Evolutionary conservation across 2,888 invertebrate genomes (phyloP), one percentile per base, ranked within the genome.

Genomic region (Cephus runcator): DNA sequence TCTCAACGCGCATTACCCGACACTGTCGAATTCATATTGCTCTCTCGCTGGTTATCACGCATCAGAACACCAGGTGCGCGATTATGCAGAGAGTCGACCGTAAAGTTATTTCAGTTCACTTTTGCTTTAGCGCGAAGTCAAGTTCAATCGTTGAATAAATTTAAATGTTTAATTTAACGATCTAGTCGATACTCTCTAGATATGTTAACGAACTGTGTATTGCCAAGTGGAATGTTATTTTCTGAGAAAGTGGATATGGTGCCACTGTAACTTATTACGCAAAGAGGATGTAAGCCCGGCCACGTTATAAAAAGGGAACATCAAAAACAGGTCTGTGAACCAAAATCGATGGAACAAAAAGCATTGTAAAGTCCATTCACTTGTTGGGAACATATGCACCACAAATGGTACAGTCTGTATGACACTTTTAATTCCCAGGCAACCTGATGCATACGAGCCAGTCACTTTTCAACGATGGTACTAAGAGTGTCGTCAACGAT

Each of bases 381-480:
- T 71, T 71, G 33, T 31, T 34, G 71, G 33, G 71, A 85, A 85
- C 90, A 89, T 83, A 84, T 90, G 89, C 80, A 79, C 69, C 77
- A 80, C 89, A 89, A 89, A 86, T 88, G 89, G 82, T 81, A 76
- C 78, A 78, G 75, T 78, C 75, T 69, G 36, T n/a, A 73, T 33
- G 34, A 71, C 34, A 69, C 77, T 75, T 12, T 78, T 76, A 71
- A 78, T 82, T 79, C 81, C 73, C 80, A 78, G 82, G 81, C 83
- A 85, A 87, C 82, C 81, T 83, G 83, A 77, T 80, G 82, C 79
- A 76, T 73, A 81, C 76, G 79, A 80, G 78, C 74, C 81, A 87
- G 86, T 86, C 80, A 34, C 33, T 71, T 71, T 71, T 71, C 71
- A 11, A 71, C 71, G 31, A 33, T 11, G 71, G 23, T 23, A 56